Evolutionary conservation across 2,797 vertebrate genomes (phyloP), one percentile per base, ranked within the genome.

Genomic region (Megalops cyprinoides): DNA sequence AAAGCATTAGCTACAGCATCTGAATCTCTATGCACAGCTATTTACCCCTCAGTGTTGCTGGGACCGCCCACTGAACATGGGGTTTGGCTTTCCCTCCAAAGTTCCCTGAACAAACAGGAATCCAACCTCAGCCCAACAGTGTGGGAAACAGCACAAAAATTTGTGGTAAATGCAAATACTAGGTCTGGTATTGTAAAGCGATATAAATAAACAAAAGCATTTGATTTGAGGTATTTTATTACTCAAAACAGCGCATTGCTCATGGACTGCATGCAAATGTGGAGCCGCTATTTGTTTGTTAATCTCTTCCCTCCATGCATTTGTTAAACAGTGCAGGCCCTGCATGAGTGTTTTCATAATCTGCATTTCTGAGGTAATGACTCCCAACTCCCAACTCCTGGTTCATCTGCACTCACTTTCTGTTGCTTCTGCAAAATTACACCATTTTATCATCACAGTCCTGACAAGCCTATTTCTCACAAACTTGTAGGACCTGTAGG

Each of bases 1-100:
- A 94, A 82, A 87, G 82, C 87, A 86, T 84, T 78, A 88, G 87
- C 78, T 71, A n/a, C n/a, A n/a, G n/a, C n/a, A n/a, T 53, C 81
- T 82, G 85, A 46, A 79, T 23, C 42, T 65, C 56, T 81, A 67
- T 77, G 80, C 84, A 83, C 80, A 86, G 85, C 82, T 87, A 51
- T 83, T 85, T 91, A 87, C 88, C 82, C 77, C 60, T 79, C 79
- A 77, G 31, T 18, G 62, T 7, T 39, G 62, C 62, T 4, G 62
- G 25, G 31, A 34, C 31, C 1, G n/a, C 10, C n/a, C 23, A 31
- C 58, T 10, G n/a, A 2, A 62, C 58, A 12, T 31, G n/a, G 9
- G 28, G 3, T 31, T 9, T 10, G 58, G 9, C 25, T 62, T n/a
- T 10, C 12, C 25, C 12, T 9, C 28, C 25, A 62, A 9, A 62